A percentile compares a stretch with the other conserved stretches of the same genome.
Evolutionary conservation across 2,113 vertebrate genomes (phyloP).

Genomic region (Mellivora capensis): DNA sequence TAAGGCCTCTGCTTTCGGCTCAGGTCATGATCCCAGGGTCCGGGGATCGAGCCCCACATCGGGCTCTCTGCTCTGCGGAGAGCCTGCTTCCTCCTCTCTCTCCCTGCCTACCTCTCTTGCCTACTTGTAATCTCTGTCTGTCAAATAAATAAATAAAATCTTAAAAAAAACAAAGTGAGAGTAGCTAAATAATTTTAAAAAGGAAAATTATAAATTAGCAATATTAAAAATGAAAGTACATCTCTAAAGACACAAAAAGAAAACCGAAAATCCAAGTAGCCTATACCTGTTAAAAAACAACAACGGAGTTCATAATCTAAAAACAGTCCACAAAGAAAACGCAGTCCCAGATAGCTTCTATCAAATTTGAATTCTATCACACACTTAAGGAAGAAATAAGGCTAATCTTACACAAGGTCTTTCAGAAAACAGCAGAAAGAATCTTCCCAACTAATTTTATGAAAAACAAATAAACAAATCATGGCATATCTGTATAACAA

Average conservation of each 20-base stretch:
- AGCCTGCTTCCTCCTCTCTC: too few species aligned
- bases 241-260: background rate
- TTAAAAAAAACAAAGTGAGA: background rate
- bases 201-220: background rate
- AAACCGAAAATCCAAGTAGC: background rate
- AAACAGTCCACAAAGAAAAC: background rate
- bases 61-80: too few species aligned
- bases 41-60: too few species aligned
- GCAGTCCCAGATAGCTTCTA: background rate
- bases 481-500: background rate
- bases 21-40: too few species aligned
- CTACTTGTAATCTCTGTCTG: too few species aligned
- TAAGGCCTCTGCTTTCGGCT: too few species aligned
- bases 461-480: background rate
- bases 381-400: background rate
- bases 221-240: background rate
- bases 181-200: background rate
- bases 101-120: too few species aligned
- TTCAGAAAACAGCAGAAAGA: background rate
- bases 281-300: background rate
- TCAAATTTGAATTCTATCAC: background rate
- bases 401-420: background rate
- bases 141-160: too few species aligned
- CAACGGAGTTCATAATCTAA: background rate
- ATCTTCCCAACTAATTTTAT: background rate